Base-by-base conservation (phyloP, 2,888 invertebrate species). In the Oxycera nigricornis region DNA sequence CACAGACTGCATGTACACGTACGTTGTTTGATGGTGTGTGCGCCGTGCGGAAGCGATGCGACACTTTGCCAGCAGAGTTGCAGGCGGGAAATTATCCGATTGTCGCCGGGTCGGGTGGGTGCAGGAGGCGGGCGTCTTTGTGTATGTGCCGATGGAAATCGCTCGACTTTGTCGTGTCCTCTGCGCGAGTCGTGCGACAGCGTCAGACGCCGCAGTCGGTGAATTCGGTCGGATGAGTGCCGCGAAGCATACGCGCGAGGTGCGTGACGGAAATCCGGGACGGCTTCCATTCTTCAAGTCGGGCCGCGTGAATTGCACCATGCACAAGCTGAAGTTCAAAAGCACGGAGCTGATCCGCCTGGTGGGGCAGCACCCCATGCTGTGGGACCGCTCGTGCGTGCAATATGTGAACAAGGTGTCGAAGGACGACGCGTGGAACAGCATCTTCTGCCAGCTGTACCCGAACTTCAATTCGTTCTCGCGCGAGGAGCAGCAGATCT, bases 311-410 rank as follows among this genome's bases (percentile, higher is more conserved):
- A 59, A 59, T 28, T 59, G 26, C 14, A 67, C 41, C 6, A 67
- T 41, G 26, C 67, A 67, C 26, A 67, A n/a, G 39, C 17, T 67
- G 26, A 67, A 67, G 26, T 67, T 67, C 24, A 67, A 67, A 26
- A 67, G 41, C 26, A 24, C 41, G 11, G 67, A 67, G 14, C 67
- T 67, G 26, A 67, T 67, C 6, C 41, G 41, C 24, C 24, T 41
- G 9, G 67, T 67, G 41, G 67, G 46, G 6, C 67, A 67, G 41
- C 20, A 46, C 9, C 67, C 67, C 1, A 24, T 67, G 41, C n/a
- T 67, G 14, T 67, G 67, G 67, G 67, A 67, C 20, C 39, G 41
- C 26, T 24, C 67, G 39, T 41, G 67, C n/a, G 41, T 41, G 11
- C 39, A 67, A 11, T 67, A 39, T 11, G 39, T 41, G 39, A 67